These are phyloP conservation scores for Netelia fuscicornis DNA, from an alignment of 2,888 invertebrate genomes.

Conservation along the genomic window DNA sequence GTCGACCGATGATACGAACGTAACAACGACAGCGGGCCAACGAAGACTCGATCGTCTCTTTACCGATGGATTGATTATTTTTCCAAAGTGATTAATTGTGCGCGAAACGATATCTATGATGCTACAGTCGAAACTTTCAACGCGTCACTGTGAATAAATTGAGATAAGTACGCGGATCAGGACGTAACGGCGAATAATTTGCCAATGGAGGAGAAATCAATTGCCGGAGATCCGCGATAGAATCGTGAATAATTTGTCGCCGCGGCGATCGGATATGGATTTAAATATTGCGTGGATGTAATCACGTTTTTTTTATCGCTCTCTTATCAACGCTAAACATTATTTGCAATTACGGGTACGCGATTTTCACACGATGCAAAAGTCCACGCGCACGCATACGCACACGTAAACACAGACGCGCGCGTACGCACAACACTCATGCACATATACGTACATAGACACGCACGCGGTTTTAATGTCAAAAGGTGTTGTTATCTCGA, in stretches of 20 bases:
- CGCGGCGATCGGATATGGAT: constrained; percentile 13
- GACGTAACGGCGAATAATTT: constrained; percentile 24
- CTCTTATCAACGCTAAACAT: not conserved
- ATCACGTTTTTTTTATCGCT: not conserved
- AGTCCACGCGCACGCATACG: not conserved
- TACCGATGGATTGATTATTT: constrained; percentile 45
- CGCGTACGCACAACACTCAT: not conserved
- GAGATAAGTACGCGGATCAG: not conserved
- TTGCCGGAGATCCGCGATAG: constrained; percentile 17
- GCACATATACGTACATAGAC: not conserved
- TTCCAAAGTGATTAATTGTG: constrained; percentile 58
- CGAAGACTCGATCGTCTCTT: not conserved
- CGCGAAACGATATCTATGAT: constrained; percentile 37
- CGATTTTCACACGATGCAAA: not conserved
- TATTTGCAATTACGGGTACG: not conserved
- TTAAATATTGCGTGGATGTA: constrained; percentile 17
- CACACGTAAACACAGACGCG: not conserved
- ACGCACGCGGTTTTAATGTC: constrained; percentile 71
- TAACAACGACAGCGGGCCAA: not conserved
- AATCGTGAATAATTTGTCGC: constrained; percentile 10
- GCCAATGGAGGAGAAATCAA: constrained; percentile 25
- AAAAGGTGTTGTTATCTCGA: constrained; percentile 70
- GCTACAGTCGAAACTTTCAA: not conserved
- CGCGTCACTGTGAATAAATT: not conserved
- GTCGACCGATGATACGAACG: not conserved